Base-by-base conservation (phyloP, 2,797 vertebrate species). In the Adelosebastes latens region DNA sequence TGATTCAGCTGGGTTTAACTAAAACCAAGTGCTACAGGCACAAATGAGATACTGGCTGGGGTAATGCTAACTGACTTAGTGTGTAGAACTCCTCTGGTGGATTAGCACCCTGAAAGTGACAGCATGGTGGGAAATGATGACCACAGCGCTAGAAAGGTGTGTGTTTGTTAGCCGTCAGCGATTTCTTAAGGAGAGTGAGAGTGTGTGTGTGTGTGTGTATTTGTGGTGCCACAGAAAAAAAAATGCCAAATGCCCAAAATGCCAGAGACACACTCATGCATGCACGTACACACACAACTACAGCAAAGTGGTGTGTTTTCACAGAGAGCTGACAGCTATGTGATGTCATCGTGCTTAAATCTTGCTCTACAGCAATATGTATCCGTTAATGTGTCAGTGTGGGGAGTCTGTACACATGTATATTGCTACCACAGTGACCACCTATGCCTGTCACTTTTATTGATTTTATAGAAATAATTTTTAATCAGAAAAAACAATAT, bases 91-190 rank as follows among this genome's bases (percentile, higher is more conserved):
- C 29, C 22, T 75, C 71, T 63, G 29, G 24, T 73, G 75, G 81
- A 83, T 79, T 69, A 72, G 66, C 67, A 72, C 20, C 63, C 79
- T 70, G 36, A 89, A 92, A 79, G 73, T 87, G 82, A 81, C 85
- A 88, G 77, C 60, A 72, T 78, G 79, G 72, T 87, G 86, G 76
- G 68, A 83, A 90, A 86, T 81, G 83, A 87, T 83, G 85, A 87
- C 79, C 83, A 77, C 72, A 71, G 63, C n/a, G 16, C 60, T 10
- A 72, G 86, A 80, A 82, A 89, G 67, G 75, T 79, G 66, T 79
- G 64, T 82, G 67, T 87, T 77, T 82, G 83, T 87, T 86, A 52
- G 77, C 62, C 66, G 86, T 87, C 81, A 90, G 85, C 36, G 11
- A 49, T 88, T 89, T 91, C 64, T 32, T 32, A 71, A 65, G 53